Base-by-base conservation (phyloP, 92 coral and sea anemone genomes). In the Ricordea florida region DNA sequence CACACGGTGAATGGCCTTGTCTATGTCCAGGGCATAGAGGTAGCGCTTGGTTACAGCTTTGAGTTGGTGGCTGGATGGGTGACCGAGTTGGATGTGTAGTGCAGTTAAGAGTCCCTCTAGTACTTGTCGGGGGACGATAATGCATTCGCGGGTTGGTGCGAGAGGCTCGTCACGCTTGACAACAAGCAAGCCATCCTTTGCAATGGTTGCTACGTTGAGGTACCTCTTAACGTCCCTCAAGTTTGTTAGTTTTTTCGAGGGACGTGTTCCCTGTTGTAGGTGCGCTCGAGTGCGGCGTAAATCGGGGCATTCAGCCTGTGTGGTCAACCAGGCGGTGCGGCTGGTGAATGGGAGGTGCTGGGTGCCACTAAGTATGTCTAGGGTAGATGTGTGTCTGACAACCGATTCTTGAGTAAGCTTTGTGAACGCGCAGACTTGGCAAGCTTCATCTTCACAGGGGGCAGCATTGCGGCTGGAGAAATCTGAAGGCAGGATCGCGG, bases 401-500 rank as follows among this genome's bases (percentile, higher is more conserved):
- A 82, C 82, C 11, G 87, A 74, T 16, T 73, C 81, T 32, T 44
- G 43, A 37, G 82, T 10, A 57, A 14, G 53, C 14, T 62, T 84
- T 22, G 40, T 43, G 31, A 84, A 78, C 29, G 85, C 22, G 72
- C 85, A 85, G 10, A 59, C 62, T 35, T 80, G 86, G 74, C 67
- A 57, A 44, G 69, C 50, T 27, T 24, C 48, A 36, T 57, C 62
- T 32, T 69, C 33, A 47, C 80, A 69, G 0, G 22, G 50, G 21
- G 59, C 59, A 9, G 69, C 80, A 38, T 80, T 80, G 32, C 86
- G 72, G 67, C 81, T 70, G 45, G 80, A 21, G 51, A 72, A 81
- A 61, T 81, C 82, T 10, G 81, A 73, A 29, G 75, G 87, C 34
- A 81, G 59, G 46, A 60, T 72, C 29, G 81, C 72, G 20, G 80